Base-by-base conservation (phyloP, 2,113 vertebrate genomes). In the Dicerorhinus sumatrensis region DNA sequence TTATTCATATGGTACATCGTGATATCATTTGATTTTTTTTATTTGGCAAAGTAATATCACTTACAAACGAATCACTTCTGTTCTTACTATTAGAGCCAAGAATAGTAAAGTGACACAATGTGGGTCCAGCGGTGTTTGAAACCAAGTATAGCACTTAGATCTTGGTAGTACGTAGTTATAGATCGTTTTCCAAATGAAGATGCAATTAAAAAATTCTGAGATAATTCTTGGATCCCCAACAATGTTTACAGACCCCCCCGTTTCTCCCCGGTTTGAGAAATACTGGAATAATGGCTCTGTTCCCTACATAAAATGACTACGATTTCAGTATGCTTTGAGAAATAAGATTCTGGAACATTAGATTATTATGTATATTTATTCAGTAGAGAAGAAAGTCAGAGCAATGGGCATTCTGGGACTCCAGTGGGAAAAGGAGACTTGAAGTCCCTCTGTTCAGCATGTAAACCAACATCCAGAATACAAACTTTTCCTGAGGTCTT, bases 111-210 rank as follows among this genome's bases (percentile, higher is more conserved):
- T 46, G 20, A 5, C 2, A 54, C n/a, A 2, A 0, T 48, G 63
- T 46, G 13, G n/a, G 46, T 90, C 67, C 51, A 69, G 4, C 17
- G 39, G 6, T 62, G 2, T 33, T 96, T 25, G 79, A 82, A 82
- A 80, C 21, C 17, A 86, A 83, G 46, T 33, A 5, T 67, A 16
- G 39, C 16, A 29, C 25, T 92, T 62, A 51, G 75, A 73, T 77
- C 69, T 94, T 86, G 72, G 51, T 36, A 54, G 14, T 54, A 4
- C 60, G 89, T 85, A n/a, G 18, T 95, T 87, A 21, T 65, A 77
- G 25, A 23, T 16, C 9, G 27, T 87, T 95, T 95, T 94, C 67
- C 42, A 91, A 83, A 58, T 72, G 76, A 88, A 96, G 82, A 94
- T 63, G 70, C 39, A 80, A 0, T 77, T 83, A 31, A 80, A 70